Percentiles rank a stretch among this genome's conserved stretches.
phyloP scores from a whole-genome alignment of 2,888 invertebrate species.

The Pecten maximus region DNA sequence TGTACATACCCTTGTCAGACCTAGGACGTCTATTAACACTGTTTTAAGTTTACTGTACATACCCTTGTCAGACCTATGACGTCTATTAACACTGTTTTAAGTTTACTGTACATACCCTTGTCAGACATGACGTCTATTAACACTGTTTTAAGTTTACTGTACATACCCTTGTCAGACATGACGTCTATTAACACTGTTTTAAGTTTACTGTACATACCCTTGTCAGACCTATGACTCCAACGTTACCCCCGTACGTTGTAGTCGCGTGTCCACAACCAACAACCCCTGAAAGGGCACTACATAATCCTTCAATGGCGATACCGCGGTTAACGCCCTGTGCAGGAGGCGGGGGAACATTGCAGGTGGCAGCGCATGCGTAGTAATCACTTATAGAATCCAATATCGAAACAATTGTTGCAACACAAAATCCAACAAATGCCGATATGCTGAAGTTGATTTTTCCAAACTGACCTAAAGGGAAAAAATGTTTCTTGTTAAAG shows the following conservation, averaged over 20 bases:
- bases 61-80: constrained; percentile 94
- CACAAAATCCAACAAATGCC: constrained; percentile 65
- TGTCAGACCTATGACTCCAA: constrained; percentile 93
- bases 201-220: constrained; percentile 87
- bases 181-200: constrained; percentile 93
- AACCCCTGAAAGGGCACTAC: constrained; percentile 90
- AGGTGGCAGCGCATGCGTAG: constrained; percentile 89
- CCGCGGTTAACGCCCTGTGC: constrained; percentile 91
- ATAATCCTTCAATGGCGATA: constrained; percentile 89
- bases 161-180: constrained; percentile 90
- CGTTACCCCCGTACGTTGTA: constrained; percentile 94
- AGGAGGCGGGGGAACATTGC: constrained; percentile 90
- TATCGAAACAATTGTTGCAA: constrained; percentile 70
- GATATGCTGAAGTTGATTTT: constrained; percentile 59
- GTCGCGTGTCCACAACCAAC: constrained; percentile 94
- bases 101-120: constrained; percentile 88
- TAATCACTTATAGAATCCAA: constrained; percentile 89
- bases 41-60: constrained; percentile 41
- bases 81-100: constrained; percentile 95
- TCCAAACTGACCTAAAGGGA: constrained; percentile 73
- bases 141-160: constrained; percentile 93
- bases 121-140: constrained; percentile 94
- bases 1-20: not conserved
- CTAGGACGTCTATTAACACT: constrained; percentile 86
- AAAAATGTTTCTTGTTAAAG: too few relatives aligned